These are phyloP conservation scores for Agriopis marginaria DNA, from an alignment of 2,888 invertebrate species.

Conservation along the genomic window DNA sequence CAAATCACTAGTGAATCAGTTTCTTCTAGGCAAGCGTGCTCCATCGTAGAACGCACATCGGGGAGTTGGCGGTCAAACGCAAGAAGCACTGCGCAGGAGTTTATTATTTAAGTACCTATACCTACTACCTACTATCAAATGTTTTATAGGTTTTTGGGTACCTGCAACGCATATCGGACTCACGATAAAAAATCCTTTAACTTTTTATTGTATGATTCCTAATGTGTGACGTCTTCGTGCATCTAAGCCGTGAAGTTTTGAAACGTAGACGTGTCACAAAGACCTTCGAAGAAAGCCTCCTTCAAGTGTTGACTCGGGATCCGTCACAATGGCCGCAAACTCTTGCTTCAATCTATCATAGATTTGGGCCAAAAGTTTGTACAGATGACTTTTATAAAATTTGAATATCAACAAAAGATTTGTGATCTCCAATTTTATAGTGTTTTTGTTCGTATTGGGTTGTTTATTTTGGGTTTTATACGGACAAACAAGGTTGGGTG, in stretches of 20 bases:
- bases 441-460: slow-evolving; percentile 40
- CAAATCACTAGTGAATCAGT: too few relatives aligned
- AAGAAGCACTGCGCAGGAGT: too few relatives aligned
- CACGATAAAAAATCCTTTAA: slow-evolving; percentile 3
- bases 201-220: slow-evolving; percentile 8
- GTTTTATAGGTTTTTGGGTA: neutral
- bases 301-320: slow-evolving; percentile 75
- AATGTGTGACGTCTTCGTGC: slow-evolving; percentile 15
- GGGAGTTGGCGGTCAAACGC: too few relatives aligned
- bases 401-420: slow-evolving; percentile 51
- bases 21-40: too few relatives aligned
- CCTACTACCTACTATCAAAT: neutral
- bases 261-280: slow-evolving; percentile 71
- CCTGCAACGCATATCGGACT: neutral
- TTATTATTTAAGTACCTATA: neutral
- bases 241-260: slow-evolving; percentile 71
- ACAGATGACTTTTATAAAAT: slow-evolving; percentile 71
- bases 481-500: slow-evolving; percentile 37
- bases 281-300: slow-evolving; percentile 73
- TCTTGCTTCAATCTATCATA: slow-evolving; percentile 64
- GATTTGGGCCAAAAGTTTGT: slow-evolving; percentile 78
- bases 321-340: slow-evolving; percentile 78
- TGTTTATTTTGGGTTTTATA: slow-evolving; percentile 51
- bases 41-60: too few relatives aligned
- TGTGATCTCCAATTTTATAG: slow-evolving; percentile 51